Percentiles rank a stretch among this genome's conserved stretches.
Conservation (phyloP, 2,797 vertebrate genomes). For the Ptychobarbus kaznakovi region DNA sequence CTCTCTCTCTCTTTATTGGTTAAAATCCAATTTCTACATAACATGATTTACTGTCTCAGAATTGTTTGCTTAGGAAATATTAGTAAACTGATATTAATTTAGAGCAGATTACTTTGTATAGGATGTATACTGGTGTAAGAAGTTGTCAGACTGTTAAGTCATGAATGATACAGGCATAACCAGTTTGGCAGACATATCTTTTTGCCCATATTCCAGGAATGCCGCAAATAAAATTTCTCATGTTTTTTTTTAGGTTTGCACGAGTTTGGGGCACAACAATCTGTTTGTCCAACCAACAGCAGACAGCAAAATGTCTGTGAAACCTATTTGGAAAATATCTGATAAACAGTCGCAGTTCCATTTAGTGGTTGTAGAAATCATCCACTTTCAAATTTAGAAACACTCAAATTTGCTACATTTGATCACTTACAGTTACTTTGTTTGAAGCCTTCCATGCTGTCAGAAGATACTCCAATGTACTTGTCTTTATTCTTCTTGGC, state of each 20-base stretch:
- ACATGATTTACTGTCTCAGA: not conserved
- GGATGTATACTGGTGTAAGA: not conserved
- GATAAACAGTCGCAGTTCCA: not conserved
- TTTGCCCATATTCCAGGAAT: not conserved
- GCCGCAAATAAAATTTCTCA: not conserved
- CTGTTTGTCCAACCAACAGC: not conserved
- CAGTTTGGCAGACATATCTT: not conserved
- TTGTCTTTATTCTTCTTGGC: slow-evolving; percentile 99
- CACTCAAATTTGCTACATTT: not conserved
- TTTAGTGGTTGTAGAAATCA: not conserved
- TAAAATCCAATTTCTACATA: not conserved
- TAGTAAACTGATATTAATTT: not conserved
- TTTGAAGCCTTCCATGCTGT: slow-evolving; percentile 89
- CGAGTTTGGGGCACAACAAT: not conserved
- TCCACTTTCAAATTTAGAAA: not conserved
- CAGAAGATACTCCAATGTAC: slow-evolving; percentile 95
- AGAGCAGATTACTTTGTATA: not conserved
- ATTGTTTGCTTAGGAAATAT: not conserved
- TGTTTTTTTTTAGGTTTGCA: not conserved
- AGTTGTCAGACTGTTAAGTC: not conserved
- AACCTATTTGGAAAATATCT: not conserved
- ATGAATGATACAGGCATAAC: not conserved
- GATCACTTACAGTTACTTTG: slow-evolving; percentile 85
- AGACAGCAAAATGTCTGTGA: not conserved
- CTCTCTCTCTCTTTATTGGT: not conserved